Conservation (phyloP, 92 coral and sea anemone species). For the Umimayanthus kanabou region DNA sequence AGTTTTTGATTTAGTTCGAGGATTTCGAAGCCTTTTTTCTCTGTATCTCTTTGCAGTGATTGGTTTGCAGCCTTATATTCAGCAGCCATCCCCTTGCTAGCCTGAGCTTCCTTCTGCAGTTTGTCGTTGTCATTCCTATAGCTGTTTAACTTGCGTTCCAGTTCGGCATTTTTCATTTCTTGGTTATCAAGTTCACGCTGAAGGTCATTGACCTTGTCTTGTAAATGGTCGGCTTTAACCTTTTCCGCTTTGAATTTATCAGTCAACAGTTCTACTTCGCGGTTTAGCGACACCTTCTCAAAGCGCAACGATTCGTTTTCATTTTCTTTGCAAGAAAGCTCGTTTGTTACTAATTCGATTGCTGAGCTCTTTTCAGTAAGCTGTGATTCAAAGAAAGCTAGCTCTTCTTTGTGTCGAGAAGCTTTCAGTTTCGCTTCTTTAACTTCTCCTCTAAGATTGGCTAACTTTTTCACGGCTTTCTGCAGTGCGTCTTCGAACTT, state of each 20-base stretch:
- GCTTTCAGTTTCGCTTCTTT: constrained; percentile 58
- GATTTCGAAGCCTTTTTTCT: constrained; percentile 62
- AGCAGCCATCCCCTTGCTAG: constrained; percentile 41
- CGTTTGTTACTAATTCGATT: constrained; percentile 55
- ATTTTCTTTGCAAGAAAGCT: constrained; percentile 58
- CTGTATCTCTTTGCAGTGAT: constrained; percentile 57
- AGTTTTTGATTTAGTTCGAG: constrained; percentile 58
- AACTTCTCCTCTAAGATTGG: constrained; percentile 60
- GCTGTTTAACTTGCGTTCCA: constrained; percentile 46
- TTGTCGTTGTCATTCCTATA: constrained; percentile 63
- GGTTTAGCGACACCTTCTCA: constrained; percentile 48
- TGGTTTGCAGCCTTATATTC: constrained; percentile 56
- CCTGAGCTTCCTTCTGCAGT: constrained; percentile 57
- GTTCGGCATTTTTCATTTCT: constrained; percentile 47
- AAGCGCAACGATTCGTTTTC: constrained; percentile 56
- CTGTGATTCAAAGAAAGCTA: constrained; percentile 58
- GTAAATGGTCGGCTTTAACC: constrained; percentile 52
- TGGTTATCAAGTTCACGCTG: constrained; percentile 63
- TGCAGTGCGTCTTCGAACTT: constrained; percentile 65
- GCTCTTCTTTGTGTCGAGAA: constrained; percentile 60
- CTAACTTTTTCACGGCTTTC: constrained; percentile 64
- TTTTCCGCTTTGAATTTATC: constrained; percentile 56
- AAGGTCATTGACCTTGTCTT: constrained; percentile 55
- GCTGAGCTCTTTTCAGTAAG: constrained; percentile 58
- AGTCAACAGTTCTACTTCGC: constrained; percentile 56